Evolutionary conservation across 2,888 invertebrate genomes (phyloP), one percentile per base, ranked within the genome.

Genomic region (Macrosiphum euphorbiae): DNA sequence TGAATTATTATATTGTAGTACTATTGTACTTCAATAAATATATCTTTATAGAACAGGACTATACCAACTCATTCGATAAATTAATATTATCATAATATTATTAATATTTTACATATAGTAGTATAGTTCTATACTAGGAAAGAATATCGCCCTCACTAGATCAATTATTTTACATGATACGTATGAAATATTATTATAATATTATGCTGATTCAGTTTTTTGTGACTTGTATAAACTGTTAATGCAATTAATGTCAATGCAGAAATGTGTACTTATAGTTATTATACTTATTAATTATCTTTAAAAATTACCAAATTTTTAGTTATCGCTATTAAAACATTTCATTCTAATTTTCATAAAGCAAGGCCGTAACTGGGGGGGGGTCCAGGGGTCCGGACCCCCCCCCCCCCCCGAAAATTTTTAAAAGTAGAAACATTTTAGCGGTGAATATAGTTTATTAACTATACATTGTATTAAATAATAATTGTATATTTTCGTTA

Each of bases 1-100:
- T 91, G 28, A 85, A 85, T 91, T 91, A 85, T 90, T 84, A 44
- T 44, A 84, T 41, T 52, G 50, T 52, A n/a, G n/a, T n/a, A n/a
- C n/a, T n/a, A 89, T 61, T 61, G 52, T 78, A 58, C 61, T 58
- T n/a, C 20, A 4, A 44, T 44, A 58, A 24, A 44, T 78, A 90
- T 67, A 11, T 35, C 20, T 67, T 90, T 50, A n/a, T 50, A n/a
- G 26, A 90, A 50, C 67, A 35, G n/a, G 26, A 67, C n/a, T 50
- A 52, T 10, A 3, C 52, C 52, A 35, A 52, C 41, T 41, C 24
- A 55, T 41, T 41, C 41, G 58, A 44, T 41, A 88, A 41, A 41
- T 41, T 26, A 58, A 35, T 78, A 78, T 20, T 16, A 78, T 35
- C 35, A 78, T 35, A 78, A 35, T 35, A 78, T 20, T 78, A 35